Evolutionary conservation across 2,797 vertebrate genomes (phyloP), one percentile per base, ranked within the genome.

Genomic region (Enteromius mattozi): DNA sequence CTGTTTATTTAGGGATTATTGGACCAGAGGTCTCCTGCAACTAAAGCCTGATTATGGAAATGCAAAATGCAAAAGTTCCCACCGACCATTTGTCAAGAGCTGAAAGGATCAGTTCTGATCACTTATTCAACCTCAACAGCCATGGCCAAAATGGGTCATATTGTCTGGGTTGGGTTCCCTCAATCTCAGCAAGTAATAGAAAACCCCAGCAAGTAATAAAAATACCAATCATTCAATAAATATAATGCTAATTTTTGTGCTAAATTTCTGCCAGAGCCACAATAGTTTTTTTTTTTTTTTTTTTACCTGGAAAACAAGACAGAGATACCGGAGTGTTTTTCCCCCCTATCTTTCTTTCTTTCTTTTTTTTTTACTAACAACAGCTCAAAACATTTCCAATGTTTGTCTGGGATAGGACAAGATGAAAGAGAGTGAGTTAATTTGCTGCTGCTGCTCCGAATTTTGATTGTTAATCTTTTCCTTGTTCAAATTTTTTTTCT

Each of bases 21-120:
- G 37, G 40, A 74, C 77, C 66, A 75, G 77, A 71, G 77, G 82
- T 59, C 87, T 83, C 65, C 10, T 59, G 80, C 70, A 79, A 61
- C 21, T 80, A 71, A 80, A 49, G 49, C 63, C 71, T 63, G 63
- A 83, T 83, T 87, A 86, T 86, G 87, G 70, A 86, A 87, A 85
- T 74, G 24, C 27, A 80, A 24, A 72, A 81, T 80, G 77, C 76
- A 19, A 3, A 83, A 71, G 47, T 79, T 79, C 75, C 66, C 85
- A 83, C 80, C 45, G 65, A 72, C 54, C 65, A 72, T 79, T 83
- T 78, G 56, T 84, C 76, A 79, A 72, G 30, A 63, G 42, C 54
- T 51, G 30, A 65, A 35, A 84, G 33, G 69, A 78, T 47, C 66
- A 24, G 68, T 71, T 84, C 49, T 79, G 45, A 72, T 84, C 68